Conservation (phyloP, 2,797 vertebrate genomes). For the Cynopterus sphinx region DNA sequence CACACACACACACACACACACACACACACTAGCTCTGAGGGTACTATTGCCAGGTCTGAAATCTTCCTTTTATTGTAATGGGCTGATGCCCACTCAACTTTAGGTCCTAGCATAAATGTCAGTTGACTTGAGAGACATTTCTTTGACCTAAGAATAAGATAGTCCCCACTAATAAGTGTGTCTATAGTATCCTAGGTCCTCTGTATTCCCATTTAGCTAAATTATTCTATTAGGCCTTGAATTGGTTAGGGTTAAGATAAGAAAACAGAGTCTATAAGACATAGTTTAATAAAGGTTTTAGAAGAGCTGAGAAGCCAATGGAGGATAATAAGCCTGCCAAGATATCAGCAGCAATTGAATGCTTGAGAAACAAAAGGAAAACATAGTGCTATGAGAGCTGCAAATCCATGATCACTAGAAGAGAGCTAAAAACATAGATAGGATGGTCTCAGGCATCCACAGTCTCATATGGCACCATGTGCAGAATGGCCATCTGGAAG, state of each 20-base stretch:
- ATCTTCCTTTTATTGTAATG: neutral
- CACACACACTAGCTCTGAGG: neutral
- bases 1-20: neutral
- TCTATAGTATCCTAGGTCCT: neutral
- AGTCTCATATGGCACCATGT: no score
- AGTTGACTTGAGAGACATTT: neutral
- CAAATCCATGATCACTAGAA: neutral
- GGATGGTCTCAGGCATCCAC: fast-evolving
- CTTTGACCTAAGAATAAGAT: neutral
- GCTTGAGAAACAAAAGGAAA: neutral
- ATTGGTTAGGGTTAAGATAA: neutral
- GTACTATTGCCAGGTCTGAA: neutral
- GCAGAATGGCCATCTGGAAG: neutral
- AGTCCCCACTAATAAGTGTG: neutral
- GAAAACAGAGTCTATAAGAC: neutral
- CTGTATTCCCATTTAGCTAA: neutral
- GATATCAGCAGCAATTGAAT: neutral
- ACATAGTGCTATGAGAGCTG: neutral
- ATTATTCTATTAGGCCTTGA: neutral
- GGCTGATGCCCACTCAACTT: neutral
- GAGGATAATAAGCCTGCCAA: neutral
- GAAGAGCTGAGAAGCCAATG: neutral
- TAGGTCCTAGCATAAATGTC: neutral
- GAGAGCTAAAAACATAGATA: neutral
- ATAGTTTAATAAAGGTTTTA: neutral